Conservation (phyloP, 2,888 invertebrate genomes). For the Caenorhabditis sp. region DNA sequence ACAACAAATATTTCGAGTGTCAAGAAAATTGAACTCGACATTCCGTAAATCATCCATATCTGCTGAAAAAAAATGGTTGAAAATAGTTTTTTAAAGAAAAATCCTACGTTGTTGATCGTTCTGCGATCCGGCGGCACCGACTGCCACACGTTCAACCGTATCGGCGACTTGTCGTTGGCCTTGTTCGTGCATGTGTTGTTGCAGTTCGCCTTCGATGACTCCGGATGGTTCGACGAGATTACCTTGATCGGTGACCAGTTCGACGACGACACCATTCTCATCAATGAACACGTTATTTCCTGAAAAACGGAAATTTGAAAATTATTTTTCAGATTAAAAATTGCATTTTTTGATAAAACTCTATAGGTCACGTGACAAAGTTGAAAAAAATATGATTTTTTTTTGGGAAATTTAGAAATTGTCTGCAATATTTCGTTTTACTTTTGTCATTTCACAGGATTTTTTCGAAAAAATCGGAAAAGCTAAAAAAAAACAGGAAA, state of each 20-base stretch:
- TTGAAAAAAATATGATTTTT: too few species aligned
- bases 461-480: too few species aligned
- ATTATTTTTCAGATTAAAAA: neutral
- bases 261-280: conserved; percentile 23
- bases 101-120: neutral
- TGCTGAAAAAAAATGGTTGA: neutral
- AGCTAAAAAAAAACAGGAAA: too few species aligned
- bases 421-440: too few species aligned
- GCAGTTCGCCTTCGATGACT: conserved; percentile 9
- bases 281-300: conserved; percentile 29
- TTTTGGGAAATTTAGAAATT: too few species aligned
- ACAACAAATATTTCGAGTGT: conserved; percentile 63
- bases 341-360: too few species aligned
- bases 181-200: conserved; percentile 5
- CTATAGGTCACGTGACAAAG: too few species aligned
- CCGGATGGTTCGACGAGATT: conserved; percentile 10
- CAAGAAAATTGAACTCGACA: conserved; percentile 59
- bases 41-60: conserved; percentile 2
- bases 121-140: neutral
- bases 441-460: too few species aligned
- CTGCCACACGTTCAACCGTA: neutral
- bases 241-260: conserved; percentile 28
- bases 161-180: conserved; percentile 5
- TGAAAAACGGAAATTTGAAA: neutral
- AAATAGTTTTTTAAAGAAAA: neutral